Evolutionary conservation across 2,888 invertebrate species (phyloP).

Genomic region (Linnaemya tessellans): DNA sequence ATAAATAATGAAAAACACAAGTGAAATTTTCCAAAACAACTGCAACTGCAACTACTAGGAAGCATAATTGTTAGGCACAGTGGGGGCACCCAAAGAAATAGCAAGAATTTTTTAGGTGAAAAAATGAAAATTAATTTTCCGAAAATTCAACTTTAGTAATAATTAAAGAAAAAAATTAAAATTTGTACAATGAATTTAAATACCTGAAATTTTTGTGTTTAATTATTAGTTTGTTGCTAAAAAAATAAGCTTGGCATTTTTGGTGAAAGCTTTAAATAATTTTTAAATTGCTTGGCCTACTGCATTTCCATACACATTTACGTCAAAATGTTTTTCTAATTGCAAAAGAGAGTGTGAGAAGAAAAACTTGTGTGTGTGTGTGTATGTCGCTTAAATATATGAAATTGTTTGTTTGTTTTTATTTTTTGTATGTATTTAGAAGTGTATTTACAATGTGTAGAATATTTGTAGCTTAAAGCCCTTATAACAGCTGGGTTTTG

Average conservation of each 20-base stretch:
- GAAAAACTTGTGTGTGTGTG: not conserved
- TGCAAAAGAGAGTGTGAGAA: not conserved
- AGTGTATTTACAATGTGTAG: conserved; percentile 55
- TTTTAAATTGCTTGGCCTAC: not conserved
- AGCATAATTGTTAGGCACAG: conserved; percentile 8
- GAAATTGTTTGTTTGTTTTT: not conserved
- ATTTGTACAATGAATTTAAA: too few relatives aligned
- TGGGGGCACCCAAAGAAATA: not conserved
- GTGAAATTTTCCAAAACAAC: conserved; percentile 26
- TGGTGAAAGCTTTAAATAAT: too few relatives aligned
- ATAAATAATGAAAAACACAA: conserved; percentile 29
- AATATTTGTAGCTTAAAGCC: conserved; percentile 66
- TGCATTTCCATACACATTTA: not conserved
- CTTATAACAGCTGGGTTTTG: conserved; percentile 69
- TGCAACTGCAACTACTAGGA: conserved; percentile 1
- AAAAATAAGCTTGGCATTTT: too few relatives aligned
- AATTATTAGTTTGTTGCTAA: too few relatives aligned
- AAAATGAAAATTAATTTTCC: too few relatives aligned
- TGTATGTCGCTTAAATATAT: too few relatives aligned
- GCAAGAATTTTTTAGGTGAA: too few relatives aligned
- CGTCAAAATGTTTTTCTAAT: conserved; percentile 1
- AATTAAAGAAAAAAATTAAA: too few relatives aligned
- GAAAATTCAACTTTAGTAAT: too few relatives aligned
- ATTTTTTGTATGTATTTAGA: conserved; percentile 7
- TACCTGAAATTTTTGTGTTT: too few relatives aligned